Base-by-base conservation (phyloP, 2,797 vertebrate species). In the Glossophaga mutica region DNA sequence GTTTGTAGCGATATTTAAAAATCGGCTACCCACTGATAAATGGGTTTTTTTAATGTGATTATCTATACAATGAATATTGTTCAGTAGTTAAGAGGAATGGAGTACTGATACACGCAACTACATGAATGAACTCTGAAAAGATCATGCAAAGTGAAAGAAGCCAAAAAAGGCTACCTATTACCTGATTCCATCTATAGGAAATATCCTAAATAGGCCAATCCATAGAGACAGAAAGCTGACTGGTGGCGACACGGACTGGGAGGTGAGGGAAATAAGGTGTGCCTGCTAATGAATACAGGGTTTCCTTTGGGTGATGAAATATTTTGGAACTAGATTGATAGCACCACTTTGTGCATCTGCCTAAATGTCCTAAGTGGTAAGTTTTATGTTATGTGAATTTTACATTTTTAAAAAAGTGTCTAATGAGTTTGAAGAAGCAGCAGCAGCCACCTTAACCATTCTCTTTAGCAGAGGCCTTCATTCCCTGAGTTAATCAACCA, bases 401-500 rank as follows among this genome's bases (percentile, higher is more conserved):
- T 87, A 76, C 24, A 71, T 55, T 46, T 91, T 90, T 76, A 1
- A n/a, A 16, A 52, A 81, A 85, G 29, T 50, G 73, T 2, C 32
- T 73, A 87, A 73, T 62, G 73, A 46, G 24, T 44, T 73, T 44
- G 11, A 44, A 73, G 59, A 14, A 24, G n/a, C 34, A 57, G 76
- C 6, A 8, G 48, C n/a, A 12, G 18, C 12, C 10, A 32, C 86
- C 15, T 26, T 84, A 79, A 50, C 34, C 14, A 59, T 77, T 21
- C n/a, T 84, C 71, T 87, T 74, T 68, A 86, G 90, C 81, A 96
- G 55, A 95, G 15, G 42, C n/a, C 74, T 46, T 92, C 48, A 32
- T 50, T 95, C 46, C 57, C 29, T 57, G 39, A 94, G 46, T 86
- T 92, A 94, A 96, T 67, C 87, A 87, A 87, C 52, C 7, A 87